Evolutionary conservation across 1,140 invertebrate genomes (phyloP).

Genomic region (Drosophila pachea): DNA sequence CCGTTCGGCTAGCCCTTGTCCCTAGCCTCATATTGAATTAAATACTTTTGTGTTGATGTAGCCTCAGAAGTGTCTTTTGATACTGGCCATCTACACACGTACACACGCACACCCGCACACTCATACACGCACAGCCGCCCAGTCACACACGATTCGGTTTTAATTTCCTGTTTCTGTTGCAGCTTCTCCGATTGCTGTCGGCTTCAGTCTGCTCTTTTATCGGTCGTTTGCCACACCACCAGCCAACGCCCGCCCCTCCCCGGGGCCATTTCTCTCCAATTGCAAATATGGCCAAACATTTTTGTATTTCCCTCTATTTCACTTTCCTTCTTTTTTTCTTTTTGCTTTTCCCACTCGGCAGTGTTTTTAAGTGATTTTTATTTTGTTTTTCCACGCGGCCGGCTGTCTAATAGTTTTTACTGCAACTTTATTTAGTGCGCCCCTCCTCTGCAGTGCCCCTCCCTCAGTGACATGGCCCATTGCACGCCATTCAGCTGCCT

Average conservation of each 20-base stretch:
- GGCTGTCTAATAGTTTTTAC: conserved; percentile 62
- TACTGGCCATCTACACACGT: conserved; percentile 21
- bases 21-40: conserved; percentile 62
- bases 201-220: conserved; percentile 33
- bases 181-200: conserved; percentile 27
- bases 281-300: conserved; percentile 56
- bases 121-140: conserved; percentile 6
- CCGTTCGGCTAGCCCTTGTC: conserved; percentile 5
- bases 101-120: conserved; percentile 11
- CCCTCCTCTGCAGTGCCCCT: neutral
- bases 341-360: no score
- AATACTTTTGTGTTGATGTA: conserved; percentile 58
- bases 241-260: conserved; percentile 1
- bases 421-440: conserved; percentile 68
- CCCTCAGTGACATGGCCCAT: conserved; percentile 24
- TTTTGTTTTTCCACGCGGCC: conserved; percentile 35
- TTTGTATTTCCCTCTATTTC: conserved; percentile 7
- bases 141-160: conserved; percentile 59
- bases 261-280: conserved; percentile 46
- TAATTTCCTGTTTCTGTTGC: conserved; percentile 67
- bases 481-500: conserved; percentile 3
- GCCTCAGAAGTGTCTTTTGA: conserved; percentile 38
- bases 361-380: conserved; percentile 49
- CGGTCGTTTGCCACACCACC: neutral
- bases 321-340: no score